phyloP scores from a whole-genome alignment of 2,113 vertebrate genomes.

The Suncus etruscus region DNA sequence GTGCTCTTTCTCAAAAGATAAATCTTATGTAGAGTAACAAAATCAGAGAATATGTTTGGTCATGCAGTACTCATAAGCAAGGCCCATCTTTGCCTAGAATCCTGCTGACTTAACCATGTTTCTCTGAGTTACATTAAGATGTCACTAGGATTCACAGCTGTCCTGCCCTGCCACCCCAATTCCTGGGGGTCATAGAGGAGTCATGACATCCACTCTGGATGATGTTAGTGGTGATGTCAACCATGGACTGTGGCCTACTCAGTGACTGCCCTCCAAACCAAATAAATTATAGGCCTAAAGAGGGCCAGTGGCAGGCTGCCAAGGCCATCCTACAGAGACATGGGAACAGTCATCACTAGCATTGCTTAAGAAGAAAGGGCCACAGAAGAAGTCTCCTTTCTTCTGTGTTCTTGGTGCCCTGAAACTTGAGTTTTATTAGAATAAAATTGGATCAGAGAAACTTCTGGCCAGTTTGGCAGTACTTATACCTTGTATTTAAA shows the following conservation, averaged over 20 bases:
- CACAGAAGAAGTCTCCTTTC: neutral
- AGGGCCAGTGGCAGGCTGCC: neutral
- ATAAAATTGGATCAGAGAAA: conserved; percentile 26
- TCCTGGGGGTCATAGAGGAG: neutral
- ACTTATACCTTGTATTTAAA: neutral
- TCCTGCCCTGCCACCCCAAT: neutral
- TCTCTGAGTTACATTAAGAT: neutral
- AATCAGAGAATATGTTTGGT: neutral
- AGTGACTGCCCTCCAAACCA: neutral
- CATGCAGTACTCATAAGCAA: conserved; percentile 15
- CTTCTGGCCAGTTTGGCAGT: neutral
- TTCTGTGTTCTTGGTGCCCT: neutral
- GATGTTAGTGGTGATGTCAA: too few species aligned
- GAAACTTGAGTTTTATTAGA: conserved; percentile 3
- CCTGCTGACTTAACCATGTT: neutral
- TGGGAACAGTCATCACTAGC: neutral
- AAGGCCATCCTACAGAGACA: neutral
- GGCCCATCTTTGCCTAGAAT: conserved; percentile 12
- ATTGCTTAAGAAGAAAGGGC: neutral
- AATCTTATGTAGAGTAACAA: neutral
- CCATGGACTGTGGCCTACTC: neutral
- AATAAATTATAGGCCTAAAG: neutral
- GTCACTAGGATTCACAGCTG: neutral
- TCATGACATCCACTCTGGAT: neutral
- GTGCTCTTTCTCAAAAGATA: conserved; percentile 22